Evolutionary conservation across 2,797 vertebrate genomes (phyloP), one percentile per base, ranked within the genome.

Genomic region (Lithobates sylvaticus): DNA sequence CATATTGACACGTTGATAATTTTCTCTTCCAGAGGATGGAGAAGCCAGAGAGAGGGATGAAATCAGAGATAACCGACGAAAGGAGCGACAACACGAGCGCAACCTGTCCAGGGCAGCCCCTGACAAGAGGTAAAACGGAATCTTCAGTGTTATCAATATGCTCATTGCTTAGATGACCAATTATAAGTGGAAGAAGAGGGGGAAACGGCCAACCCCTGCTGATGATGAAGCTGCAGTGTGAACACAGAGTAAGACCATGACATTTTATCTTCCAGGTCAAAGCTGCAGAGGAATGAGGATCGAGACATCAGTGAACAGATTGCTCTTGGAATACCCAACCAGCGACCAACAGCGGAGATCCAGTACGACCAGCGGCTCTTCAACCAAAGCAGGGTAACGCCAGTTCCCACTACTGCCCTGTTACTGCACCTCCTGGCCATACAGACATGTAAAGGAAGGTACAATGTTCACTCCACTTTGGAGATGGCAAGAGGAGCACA

Each of bases 321-420:
- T 84, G 98, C 97, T 65, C 91, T 99, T 36, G 97, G 97, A 15
- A 94, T 97, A 81, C 97, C 98, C 81, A 99, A 98, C 91, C 97
- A 97, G 27, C 96, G 97, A 2, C 90, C 94, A 16, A 95, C 96
- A 88, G 97, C 92, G 10, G 98, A 99, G 86, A 94, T 97, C 76
- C 97, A 98, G 0, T 99, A 98, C 0, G 98, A 99, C 92, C 97
- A 99, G 92, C 95, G 98, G 74, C 97, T 99, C 86, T 99, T 99
- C 94, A 98, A 98, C 89, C 97, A 97, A 88, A 97, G 92, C 94
- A 98, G 97, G 97, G 98, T 99, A 90, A 36, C 68, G 12, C 32
- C 12, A 5, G 0, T 3, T 3, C 16, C 39, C 6, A 10, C 39
- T 39, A 34, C 68, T 18, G 50, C 16, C n/a, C n/a, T n/a, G n/a